Conservation (phyloP, 1,140 invertebrate species). For the Drosophila takahashii region DNA sequence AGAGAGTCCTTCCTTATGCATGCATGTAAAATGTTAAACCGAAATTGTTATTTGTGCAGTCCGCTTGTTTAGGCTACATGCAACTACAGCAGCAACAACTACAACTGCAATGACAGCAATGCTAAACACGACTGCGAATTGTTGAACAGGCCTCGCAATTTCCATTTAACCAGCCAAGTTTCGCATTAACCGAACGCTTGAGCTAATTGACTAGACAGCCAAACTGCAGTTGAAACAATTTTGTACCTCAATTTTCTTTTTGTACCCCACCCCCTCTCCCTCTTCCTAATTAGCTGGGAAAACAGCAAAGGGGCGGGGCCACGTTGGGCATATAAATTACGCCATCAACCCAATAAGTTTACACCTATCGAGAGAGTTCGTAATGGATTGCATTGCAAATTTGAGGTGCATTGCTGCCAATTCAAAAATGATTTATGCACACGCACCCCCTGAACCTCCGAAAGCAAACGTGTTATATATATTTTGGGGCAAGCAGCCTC, state of each 20-base stretch:
- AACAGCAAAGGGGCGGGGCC: slow-evolving; percentile 59
- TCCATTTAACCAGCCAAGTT: slow-evolving; percentile 55
- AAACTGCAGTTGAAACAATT: slow-evolving; percentile 33
- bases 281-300: slow-evolving; percentile 59
- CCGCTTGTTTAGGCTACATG: slow-evolving; percentile 71
- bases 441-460: neutral
- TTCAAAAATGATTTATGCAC: slow-evolving; percentile 58
- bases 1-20: slow-evolving; percentile 30
- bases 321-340: slow-evolving; percentile 36
- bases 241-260: slow-evolving; percentile 13
- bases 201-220: slow-evolving; percentile 70
- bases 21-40: slow-evolving; percentile 70
- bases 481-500: slow-evolving; percentile 10
- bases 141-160: slow-evolving; percentile 73
- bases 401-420: slow-evolving; percentile 39
- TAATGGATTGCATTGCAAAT: slow-evolving; percentile 49
- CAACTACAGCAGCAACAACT: slow-evolving; percentile 30
- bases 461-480: slow-evolving; percentile 21
- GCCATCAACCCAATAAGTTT: slow-evolving; percentile 51
- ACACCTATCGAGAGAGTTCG: slow-evolving; percentile 42
- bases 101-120: slow-evolving; percentile 40
- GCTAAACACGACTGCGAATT: slow-evolving; percentile 58
- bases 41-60: slow-evolving; percentile 75
- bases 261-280: too few relatives aligned
- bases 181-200: slow-evolving; percentile 57